A percentile compares a stretch with the other conserved stretches of the same genome.
phyloP scores from a whole-genome alignment of 2,113 vertebrate genomes.

The Phaethornis superciliosus region DNA sequence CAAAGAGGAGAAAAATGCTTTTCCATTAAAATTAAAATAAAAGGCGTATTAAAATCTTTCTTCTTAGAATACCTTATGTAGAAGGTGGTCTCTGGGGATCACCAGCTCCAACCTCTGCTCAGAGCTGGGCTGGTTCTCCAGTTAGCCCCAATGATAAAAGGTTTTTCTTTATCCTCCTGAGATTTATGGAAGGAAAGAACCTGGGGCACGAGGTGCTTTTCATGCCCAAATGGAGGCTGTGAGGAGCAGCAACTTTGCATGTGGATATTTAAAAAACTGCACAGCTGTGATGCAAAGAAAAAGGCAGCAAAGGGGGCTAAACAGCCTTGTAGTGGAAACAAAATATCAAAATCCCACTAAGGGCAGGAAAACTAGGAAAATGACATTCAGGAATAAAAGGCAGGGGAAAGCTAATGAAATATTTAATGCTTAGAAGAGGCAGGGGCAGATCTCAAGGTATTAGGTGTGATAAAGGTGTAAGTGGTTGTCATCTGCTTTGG shows the following conservation, averaged over 20 bases:
- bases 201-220: not conserved
- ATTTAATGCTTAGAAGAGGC: conserved; percentile 17
- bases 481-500: not conserved
- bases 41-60: not conserved
- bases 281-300: not conserved
- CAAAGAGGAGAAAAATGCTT: not conserved
- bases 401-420: conserved; percentile 51
- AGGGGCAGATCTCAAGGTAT: not conserved
- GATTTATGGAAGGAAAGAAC: not conserved
- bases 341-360: conserved; percentile 19
- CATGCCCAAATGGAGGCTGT: not conserved
- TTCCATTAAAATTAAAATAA: not conserved
- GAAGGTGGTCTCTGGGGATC: not conserved
- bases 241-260: not conserved
- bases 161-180: not conserved
- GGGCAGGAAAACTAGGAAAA: conserved; percentile 14
- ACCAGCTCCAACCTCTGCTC: not conserved
- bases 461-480: conserved; percentile 24
- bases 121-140: not conserved
- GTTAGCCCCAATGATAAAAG: not conserved
- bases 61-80: not conserved
- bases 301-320: not conserved
- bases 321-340: not conserved
- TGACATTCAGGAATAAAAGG: conserved; percentile 5
- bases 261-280: not conserved